Evolutionary conservation across 2,888 invertebrate genomes (phyloP).

Genomic region (Brassicogethes aeneus): DNA sequence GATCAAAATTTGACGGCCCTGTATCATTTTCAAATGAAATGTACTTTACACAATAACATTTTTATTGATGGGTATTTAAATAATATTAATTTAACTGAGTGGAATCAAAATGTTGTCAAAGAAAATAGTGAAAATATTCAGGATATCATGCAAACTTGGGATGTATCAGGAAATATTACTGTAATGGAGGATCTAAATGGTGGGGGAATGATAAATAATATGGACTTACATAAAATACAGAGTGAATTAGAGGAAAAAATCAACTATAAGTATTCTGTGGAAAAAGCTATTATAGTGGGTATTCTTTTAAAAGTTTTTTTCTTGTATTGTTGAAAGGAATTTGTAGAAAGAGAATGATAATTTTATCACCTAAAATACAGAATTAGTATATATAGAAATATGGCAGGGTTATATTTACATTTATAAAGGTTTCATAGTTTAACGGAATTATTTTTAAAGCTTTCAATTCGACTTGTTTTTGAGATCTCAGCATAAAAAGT

Average conservation of each 20-base stretch:
- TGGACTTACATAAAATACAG: constrained; percentile 29
- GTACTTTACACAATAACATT: constrained; percentile 23
- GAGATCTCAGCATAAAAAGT: neutral
- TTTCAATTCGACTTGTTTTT: neutral
- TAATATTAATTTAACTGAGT: constrained; percentile 40
- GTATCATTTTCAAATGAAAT: constrained; percentile 31
- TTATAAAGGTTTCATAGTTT: neutral
- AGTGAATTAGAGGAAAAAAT: constrained; percentile 25
- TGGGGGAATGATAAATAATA: constrained; percentile 30
- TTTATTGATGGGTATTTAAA: constrained; percentile 26
- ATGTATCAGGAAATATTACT: constrained; percentile 33
- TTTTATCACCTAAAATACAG: neutral
- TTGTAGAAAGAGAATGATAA: neutral
- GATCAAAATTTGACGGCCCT: constrained; percentile 31
- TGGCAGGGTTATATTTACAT: neutral
- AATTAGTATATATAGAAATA: too few species aligned
- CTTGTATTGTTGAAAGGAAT: neutral
- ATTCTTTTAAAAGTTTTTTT: too few species aligned
- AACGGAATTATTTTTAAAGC: neutral
- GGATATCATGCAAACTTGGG: constrained; percentile 44
- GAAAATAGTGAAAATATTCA: constrained; percentile 32
- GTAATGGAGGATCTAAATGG: constrained; percentile 35
- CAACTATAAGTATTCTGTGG: constrained; percentile 21
- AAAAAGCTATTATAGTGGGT: constrained; percentile 28
- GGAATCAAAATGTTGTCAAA: constrained; percentile 39